phyloP scores from a whole-genome alignment of 2,797 vertebrate species.

The Sebastes oblongus region DNA sequence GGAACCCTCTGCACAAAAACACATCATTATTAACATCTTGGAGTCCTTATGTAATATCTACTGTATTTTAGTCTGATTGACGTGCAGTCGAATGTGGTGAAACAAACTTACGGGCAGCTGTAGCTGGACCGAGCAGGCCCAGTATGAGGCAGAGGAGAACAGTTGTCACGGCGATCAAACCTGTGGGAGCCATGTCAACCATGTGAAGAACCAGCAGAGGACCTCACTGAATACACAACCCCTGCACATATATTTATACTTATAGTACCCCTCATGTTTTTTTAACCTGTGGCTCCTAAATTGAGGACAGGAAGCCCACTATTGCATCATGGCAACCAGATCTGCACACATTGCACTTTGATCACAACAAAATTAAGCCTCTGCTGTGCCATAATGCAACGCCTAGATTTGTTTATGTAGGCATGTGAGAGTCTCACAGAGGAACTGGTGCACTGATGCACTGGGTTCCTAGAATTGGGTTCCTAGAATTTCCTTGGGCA shows the following conservation, averaged over 20 bases:
- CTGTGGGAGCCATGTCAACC: slow-evolving; percentile 62
- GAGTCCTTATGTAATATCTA: not conserved
- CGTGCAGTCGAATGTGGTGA: not conserved
- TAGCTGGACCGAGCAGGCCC: slow-evolving; percentile 37
- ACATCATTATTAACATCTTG: not conserved
- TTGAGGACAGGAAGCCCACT: slow-evolving; percentile 73
- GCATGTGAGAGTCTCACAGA: not conserved
- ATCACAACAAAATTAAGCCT: slow-evolving; percentile 25
- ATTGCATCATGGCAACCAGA: slow-evolving; percentile 35
- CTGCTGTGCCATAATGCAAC: not conserved
- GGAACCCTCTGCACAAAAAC: slow-evolving; percentile 39
- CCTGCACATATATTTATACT: slow-evolving; percentile 38
- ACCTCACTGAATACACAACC: not conserved
- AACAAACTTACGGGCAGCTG: slow-evolving; percentile 67
- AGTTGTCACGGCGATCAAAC: slow-evolving; percentile 23
- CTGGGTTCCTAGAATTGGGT: slow-evolving; percentile 8
- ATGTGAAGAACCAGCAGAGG: not conserved
- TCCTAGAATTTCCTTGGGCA: slow-evolving; percentile 14
- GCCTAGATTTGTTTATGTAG: slow-evolving; percentile 10
- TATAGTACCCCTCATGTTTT: not conserved
- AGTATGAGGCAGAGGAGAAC: slow-evolving; percentile 57
- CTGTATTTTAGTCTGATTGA: not conserved
- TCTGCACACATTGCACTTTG: slow-evolving; percentile 38
- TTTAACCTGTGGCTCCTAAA: slow-evolving; percentile 45
- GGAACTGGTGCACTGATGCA: slow-evolving; percentile 23